Evolutionary conservation across 2,113 vertebrate species (phyloP), one percentile per base, ranked within the genome.

Genomic region (Gorsachius goisagi): DNA sequence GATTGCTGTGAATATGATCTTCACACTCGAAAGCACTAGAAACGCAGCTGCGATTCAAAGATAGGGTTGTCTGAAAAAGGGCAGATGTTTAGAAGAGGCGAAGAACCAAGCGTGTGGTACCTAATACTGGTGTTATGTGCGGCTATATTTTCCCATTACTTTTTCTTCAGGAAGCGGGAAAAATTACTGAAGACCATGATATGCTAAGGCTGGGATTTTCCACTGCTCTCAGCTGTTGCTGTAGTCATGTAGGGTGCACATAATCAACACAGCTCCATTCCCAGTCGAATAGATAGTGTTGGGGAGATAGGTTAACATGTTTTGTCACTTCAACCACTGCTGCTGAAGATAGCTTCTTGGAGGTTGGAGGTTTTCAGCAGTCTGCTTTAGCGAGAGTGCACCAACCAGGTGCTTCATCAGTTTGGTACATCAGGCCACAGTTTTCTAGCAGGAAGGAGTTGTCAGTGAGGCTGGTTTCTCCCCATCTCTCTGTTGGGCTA

Each of bases 341-440:
- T 84, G 45, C 35, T 58, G 72, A 28, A 81, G 49, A 49, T 32
- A 39, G 5, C 9, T 52, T 5, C 44, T 39, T 33, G 64, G 77
- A 74, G 68, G 22, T 15, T 30, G 52, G 74, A 85, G 71, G 53
- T 33, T 68, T 93, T 35, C 14, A 39, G 63, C 79, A 53, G 58
- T 4, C 52, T 63, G 11, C 18, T 64, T n/a, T 32, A 72, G 75
- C 63, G 72, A 41, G 67, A 32, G 28, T 2, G 16, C 1, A 2
- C 47, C 37, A 44, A 27, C 5, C 0, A 0, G 44, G 22, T 9
- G 8, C 50, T n/a, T 68, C 14, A 7, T 35, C 30, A 5, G 41
- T 50, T 73, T 49, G 32, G 26, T 47, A 6, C 49, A 71, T 79
- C 66, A 26, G 56, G 52, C 41, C 15, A 1, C 16, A 13, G 14